Base-by-base conservation (phyloP, 1,140 invertebrate species). In the Drosophila bocki region DNA sequence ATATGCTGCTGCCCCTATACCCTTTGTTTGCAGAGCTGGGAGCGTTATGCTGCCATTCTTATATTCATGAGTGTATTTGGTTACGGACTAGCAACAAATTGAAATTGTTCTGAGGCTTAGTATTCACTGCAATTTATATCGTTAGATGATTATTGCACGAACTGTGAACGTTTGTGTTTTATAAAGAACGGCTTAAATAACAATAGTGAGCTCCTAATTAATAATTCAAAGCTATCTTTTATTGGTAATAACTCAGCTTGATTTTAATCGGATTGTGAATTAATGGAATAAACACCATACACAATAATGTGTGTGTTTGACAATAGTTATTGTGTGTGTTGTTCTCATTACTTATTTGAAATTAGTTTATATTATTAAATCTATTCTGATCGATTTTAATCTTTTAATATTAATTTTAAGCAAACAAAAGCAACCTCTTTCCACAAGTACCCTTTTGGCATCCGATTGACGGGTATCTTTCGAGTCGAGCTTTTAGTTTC, bases 401-500 rank as follows among this genome's bases (percentile, higher is more conserved):
- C 17, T 7, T 19, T 9, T 35, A 19, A 33, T 51, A 8, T 7
- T 1, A 0, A 17, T 12, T 53, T 19, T 8, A 7, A 17, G 2
- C 2, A 29, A 48, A 29, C 6, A 45, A 45, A 22, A 12, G 2
- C 12, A 26, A 0, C 12, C 7, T 26, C 22, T 8, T 44, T 47
- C 44, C 19, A 2, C 12, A 47, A 50, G 3, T 50, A 29, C 26
- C 29, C 29, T 35, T 33, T 19, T 3, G 2, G 7, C 2, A 33
- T 32, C 29, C 42, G 32, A 65, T 35, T 67, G 47, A 50, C 29
- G 37, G 62, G 67, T 68, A 67, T 67, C 37, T 64, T 32, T 39
- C 1, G 29, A 45, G 67, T 67, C 62, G 62, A 53, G 39, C 62
- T 45, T 29, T 51, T 51, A 63, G 15, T 29, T 50, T 26, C 26